Conservation (phyloP, 2,113 vertebrate genomes). For the Tupaia tana region DNA sequence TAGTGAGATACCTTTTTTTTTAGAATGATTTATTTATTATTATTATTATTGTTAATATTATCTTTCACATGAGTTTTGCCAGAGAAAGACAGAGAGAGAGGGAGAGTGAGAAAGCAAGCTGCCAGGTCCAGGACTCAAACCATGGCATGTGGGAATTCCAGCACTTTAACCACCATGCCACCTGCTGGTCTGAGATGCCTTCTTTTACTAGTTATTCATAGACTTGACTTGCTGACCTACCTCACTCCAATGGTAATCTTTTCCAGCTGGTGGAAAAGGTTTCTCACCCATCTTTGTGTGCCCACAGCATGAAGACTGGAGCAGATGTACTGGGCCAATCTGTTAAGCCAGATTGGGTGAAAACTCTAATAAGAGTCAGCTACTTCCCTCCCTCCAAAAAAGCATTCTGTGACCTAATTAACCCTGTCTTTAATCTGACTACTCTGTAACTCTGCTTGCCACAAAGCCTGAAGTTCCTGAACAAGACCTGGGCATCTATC, state of each 20-base stretch:
- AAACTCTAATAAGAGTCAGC: not conserved
- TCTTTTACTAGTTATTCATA: not conserved
- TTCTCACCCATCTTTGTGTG: not conserved
- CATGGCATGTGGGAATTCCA: too few species aligned
- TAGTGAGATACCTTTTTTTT: too few species aligned
- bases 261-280: not conserved
- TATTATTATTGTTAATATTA: too few species aligned
- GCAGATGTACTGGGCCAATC: not conserved
- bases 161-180: too few species aligned
- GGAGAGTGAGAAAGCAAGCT: too few species aligned
- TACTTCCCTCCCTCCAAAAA: not conserved
- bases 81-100: too few species aligned
- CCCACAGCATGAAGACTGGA: not conserved
- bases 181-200: not conserved
- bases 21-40: too few species aligned
- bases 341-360: not conserved
- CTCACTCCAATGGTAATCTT: not conserved
- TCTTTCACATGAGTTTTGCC: too few species aligned
- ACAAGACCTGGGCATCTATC: conserved; percentile 5
- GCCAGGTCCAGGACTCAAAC: too few species aligned
- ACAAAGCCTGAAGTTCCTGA: not conserved
- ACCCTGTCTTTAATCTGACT: conserved; percentile 38
- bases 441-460: not conserved
- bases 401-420: conserved; percentile 30
- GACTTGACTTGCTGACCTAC: not conserved